These are phyloP conservation scores for Sesamia nonagrioides DNA, from an alignment of 1,140 invertebrate genomes.

Conservation along the genomic window DNA sequence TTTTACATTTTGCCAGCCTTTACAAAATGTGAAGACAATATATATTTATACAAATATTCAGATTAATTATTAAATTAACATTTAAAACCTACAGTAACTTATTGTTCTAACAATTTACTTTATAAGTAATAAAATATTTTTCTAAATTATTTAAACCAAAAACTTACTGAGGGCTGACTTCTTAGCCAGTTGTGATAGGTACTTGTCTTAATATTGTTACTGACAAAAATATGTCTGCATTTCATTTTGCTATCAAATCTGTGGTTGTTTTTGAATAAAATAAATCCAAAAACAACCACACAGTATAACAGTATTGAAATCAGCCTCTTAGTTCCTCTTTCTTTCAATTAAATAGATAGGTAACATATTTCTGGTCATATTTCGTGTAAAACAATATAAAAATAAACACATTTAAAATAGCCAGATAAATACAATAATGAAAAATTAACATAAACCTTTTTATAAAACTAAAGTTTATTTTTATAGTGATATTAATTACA, in stretches of 20 bases:
- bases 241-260: no score
- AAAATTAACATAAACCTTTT: background rate
- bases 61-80: slow-evolving; percentile 15
- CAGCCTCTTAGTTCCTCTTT: no score
- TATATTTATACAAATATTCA: slow-evolving; percentile 19
- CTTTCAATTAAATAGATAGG: no score
- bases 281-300: no score
- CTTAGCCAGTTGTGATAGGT: background rate
- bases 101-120: background rate
- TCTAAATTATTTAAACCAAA: background rate
- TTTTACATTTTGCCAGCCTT: slow-evolving; percentile 83
- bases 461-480: slow-evolving; percentile 4
- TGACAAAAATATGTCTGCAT: no score
- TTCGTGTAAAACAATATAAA: background rate
- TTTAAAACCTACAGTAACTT: slow-evolving; percentile 1
- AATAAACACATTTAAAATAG: background rate
- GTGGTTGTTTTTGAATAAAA: no score
- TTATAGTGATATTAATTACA: slow-evolving; percentile 25
- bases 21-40: slow-evolving; percentile 71
- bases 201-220: no score
- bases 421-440: background rate
- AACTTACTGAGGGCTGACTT: background rate
- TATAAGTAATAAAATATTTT: background rate
- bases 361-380: no score
- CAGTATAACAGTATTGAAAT: background rate